Conservation (phyloP, 2,797 vertebrate species). For the Pipistrellus nathusii region DNA sequence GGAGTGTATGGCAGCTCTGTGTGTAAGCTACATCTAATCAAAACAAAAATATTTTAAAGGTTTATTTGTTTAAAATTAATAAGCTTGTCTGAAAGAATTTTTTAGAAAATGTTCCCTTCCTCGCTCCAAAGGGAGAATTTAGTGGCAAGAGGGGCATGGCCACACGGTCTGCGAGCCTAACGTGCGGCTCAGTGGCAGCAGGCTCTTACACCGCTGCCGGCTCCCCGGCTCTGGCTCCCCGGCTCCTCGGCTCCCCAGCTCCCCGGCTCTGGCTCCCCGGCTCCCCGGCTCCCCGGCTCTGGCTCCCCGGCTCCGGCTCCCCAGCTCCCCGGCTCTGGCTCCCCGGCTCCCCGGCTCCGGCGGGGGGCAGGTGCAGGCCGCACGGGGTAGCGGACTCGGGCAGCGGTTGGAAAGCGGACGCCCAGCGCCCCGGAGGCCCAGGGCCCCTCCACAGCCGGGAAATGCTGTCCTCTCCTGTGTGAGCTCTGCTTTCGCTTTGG, state of each 20-base stretch:
- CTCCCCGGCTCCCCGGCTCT: too few species aligned
- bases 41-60: too few species aligned
- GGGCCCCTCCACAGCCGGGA: not conserved
- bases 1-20: too few species aligned
- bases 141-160: not conserved
- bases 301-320: too few species aligned
- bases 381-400: not conserved
- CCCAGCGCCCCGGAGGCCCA: not conserved
- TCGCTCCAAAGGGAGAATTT: not conserved
- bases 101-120: constrained; percentile 23
- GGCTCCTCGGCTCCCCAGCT: too few species aligned
- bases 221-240: too few species aligned
- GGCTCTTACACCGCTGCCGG: too few species aligned
- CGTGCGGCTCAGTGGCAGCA: not conserved
- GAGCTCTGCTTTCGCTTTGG: not conserved
- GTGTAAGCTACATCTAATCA: too few species aligned
- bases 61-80: not conserved
- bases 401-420: not conserved
- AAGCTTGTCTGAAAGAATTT: not conserved
- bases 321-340: too few species aligned
- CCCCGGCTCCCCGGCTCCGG: too few species aligned
- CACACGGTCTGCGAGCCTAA: not conserved
- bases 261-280: too few species aligned
- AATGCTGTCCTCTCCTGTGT: not conserved
- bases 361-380: not conserved